Evolutionary conservation across 2,888 invertebrate genomes (phyloP).

Genomic region (Eudasyphora cyanicolor): DNA sequence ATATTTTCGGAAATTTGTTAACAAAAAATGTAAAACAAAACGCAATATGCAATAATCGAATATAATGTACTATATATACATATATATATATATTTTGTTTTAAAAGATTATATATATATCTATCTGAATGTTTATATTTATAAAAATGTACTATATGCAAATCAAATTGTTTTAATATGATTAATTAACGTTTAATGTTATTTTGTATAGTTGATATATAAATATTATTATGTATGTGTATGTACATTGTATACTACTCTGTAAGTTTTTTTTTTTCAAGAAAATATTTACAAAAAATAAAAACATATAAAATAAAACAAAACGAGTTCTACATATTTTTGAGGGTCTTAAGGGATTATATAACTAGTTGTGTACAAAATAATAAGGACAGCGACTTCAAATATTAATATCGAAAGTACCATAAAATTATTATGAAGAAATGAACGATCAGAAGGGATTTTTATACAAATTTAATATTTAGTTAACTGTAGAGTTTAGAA

Average conservation of each 20-base stretch:
- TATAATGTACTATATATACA: constrained; percentile 9
- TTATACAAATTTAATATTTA: no score
- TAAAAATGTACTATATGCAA: not conserved
- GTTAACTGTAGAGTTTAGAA: no score
- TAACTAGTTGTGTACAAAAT: no score
- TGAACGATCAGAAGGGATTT: no score
- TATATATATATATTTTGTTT: no score
- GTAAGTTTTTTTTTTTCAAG: not conserved
- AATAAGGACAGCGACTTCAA: no score
- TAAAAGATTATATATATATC: constrained; percentile 27
- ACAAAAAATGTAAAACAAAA: not conserved
- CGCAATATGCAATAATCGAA: constrained; percentile 24
- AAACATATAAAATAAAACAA: constrained; percentile 14
- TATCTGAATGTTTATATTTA: not conserved
- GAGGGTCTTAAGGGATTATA: no score
- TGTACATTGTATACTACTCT: constrained; percentile 24
- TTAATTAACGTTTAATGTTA: constrained; percentile 32
- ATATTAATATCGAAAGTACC: no score
- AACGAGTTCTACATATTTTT: no score
- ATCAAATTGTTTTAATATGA: constrained; percentile 25
- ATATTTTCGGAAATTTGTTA: not conserved
- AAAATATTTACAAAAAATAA: constrained; percentile 35
- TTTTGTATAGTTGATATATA: constrained; percentile 22
- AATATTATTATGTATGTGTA: not conserved
- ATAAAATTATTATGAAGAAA: no score